phyloP scores from a whole-genome alignment of 2,797 vertebrate genomes.

The Hoplostethus atlanticus region DNA sequence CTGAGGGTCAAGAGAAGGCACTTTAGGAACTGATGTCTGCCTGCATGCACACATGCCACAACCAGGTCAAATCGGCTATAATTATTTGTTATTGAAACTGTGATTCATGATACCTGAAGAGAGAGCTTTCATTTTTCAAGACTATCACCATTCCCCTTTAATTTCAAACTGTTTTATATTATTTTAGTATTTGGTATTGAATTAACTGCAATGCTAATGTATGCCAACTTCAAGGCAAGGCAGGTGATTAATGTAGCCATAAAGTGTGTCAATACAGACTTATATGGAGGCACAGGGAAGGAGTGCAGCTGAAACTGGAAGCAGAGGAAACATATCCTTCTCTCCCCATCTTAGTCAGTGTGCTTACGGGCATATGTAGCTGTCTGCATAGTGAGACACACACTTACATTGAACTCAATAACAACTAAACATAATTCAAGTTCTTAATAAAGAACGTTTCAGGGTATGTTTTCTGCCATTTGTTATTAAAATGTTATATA shows the following conservation, averaged over 20 bases:
- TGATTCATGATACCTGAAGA: background rate
- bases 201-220: background rate
- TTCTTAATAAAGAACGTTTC: background rate
- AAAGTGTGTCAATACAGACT: constrained; percentile 3
- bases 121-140: background rate
- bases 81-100: background rate
- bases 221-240: background rate
- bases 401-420: constrained; percentile 26
- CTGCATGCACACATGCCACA: background rate
- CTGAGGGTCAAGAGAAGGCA: constrained; percentile 51
- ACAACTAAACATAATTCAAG: no score
- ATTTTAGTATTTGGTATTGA: background rate
- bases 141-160: no score
- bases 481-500: background rate
- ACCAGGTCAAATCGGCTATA: background rate
- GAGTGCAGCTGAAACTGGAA: constrained; percentile 25
- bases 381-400: constrained; percentile 23
- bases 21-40: background rate
- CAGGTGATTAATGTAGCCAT: background rate
- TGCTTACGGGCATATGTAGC: background rate
- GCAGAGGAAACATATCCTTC: constrained; percentile 24
- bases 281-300: no score
- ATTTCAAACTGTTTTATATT: background rate
- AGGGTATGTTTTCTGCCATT: background rate
- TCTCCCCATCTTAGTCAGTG: no score